Percentiles rank a stretch among this genome's conserved stretches.
Evolutionary conservation across 2,797 vertebrate species (phyloP).

Genomic region (Threskiornis aethiopicus): DNA sequence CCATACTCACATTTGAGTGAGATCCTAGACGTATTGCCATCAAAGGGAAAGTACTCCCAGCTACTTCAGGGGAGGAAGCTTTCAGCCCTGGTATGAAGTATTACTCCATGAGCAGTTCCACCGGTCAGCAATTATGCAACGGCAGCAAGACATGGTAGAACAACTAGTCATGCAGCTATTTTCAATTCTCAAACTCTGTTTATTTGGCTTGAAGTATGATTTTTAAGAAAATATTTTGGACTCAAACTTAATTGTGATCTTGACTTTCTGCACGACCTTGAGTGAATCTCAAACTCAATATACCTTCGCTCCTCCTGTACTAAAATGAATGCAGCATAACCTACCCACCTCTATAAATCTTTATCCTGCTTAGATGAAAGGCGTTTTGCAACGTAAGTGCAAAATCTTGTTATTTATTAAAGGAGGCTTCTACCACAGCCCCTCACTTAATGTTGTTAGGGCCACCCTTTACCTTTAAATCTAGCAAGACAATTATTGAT

Average conservation of each 20-base stretch:
- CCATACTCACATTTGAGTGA: not conserved
- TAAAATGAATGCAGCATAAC: not conserved
- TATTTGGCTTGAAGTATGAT: not conserved
- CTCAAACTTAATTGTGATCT: not conserved
- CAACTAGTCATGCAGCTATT: not conserved
- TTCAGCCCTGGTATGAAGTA: not conserved
- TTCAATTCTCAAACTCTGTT: not conserved
- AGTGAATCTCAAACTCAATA: not conserved
- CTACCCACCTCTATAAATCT: conserved; percentile 6
- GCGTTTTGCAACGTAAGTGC: not conserved
- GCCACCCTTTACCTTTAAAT: conserved; percentile 21
- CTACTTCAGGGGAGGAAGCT: not conserved
- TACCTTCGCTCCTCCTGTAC: not conserved
- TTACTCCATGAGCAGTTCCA: not conserved
- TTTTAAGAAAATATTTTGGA: not conserved
- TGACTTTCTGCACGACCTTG: not conserved
- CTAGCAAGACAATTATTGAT: conserved; percentile 46
- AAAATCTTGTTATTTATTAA: conserved; percentile 52
- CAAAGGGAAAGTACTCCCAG: not conserved
- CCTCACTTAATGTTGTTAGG: not conserved
- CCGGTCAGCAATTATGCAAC: not conserved
- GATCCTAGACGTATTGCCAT: not conserved
- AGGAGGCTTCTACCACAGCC: not conserved
- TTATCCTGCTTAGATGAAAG: not conserved
- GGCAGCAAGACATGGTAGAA: not conserved